Evolutionary conservation across 1,140 invertebrate species (phyloP).

Genomic region (Thalassaphorura encarpata): DNA sequence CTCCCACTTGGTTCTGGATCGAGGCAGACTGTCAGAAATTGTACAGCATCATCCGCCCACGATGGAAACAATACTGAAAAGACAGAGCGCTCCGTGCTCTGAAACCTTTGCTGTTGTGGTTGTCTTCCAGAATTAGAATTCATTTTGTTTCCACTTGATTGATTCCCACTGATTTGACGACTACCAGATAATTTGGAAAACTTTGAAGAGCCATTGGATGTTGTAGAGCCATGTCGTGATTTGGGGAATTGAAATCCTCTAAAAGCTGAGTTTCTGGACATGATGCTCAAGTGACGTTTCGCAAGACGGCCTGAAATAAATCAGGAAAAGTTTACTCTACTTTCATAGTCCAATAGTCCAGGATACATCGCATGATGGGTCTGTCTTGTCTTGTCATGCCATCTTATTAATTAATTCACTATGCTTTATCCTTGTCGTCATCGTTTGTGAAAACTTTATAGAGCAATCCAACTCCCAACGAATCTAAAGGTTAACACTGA

Average conservation of each 20-base stretch:
- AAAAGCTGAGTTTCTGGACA: conserved; percentile 32
- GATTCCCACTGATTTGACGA: conserved; percentile 2
- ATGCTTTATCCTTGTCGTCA: too few species aligned
- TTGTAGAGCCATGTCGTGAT: conserved; percentile 27
- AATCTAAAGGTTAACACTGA: too few species aligned
- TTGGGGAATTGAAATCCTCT: conserved; percentile 28
- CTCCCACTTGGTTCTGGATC: conserved; percentile 28
- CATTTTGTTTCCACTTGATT: conserved; percentile 6
- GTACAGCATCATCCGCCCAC: conserved; percentile 27
- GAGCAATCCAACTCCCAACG: too few species aligned
- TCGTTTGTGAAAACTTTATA: too few species aligned
- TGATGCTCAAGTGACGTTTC: conserved; percentile 30
- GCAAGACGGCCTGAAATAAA: conserved; percentile 22
- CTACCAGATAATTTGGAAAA: too few species aligned
- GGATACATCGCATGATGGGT: too few species aligned
- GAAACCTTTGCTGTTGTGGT: background rate
- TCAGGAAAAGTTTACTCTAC: too few species aligned
- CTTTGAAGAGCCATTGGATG: conserved; percentile 23
- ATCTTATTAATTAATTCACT: too few species aligned
- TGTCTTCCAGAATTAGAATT: background rate
- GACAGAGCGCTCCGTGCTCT: conserved; percentile 20
- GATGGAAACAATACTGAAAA: conserved; percentile 31
- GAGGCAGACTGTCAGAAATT: conserved; percentile 26
- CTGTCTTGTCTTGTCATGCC: too few species aligned
- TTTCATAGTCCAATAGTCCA: too few species aligned